These are phyloP conservation scores for Micromussa lordhowensis DNA, from an alignment of 92 coral and sea anemone species.

Conservation along the genomic window DNA sequence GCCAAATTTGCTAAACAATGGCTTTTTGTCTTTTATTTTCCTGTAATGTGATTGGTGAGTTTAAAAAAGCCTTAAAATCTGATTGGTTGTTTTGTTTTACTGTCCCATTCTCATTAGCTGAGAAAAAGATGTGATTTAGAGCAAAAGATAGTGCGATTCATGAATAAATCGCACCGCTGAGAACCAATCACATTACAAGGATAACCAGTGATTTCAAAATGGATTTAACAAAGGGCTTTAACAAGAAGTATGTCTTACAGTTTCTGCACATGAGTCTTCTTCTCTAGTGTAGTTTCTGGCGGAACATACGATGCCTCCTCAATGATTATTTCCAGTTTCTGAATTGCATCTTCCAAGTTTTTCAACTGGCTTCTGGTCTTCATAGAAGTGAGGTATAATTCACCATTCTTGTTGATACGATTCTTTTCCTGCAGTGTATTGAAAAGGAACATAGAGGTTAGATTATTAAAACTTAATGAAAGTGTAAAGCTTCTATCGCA, in stretches of 20 bases:
- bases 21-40: too few relatives aligned
- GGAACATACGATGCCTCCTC: constrained; percentile 85
- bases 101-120: too few relatives aligned
- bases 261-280: constrained; percentile 78
- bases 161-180: too few relatives aligned
- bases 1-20: too few relatives aligned
- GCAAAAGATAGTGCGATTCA: too few relatives aligned
- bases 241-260: constrained; percentile 63
- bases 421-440: constrained; percentile 69
- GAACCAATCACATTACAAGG: too few relatives aligned
- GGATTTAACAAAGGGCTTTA: not conserved
- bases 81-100: too few relatives aligned
- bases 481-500: not conserved
- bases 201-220: too few relatives aligned
- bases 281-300: constrained; percentile 75
- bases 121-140: too few relatives aligned
- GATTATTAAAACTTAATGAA: not conserved
- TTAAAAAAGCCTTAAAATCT: too few relatives aligned
- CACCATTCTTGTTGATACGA: constrained; percentile 82
- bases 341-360: constrained; percentile 87
- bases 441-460: not conserved
- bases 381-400: constrained; percentile 85
- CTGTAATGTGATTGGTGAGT: too few relatives aligned
- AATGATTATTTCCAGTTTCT: constrained; percentile 71
- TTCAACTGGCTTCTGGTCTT: constrained; percentile 82